Conservation (phyloP, 2,113 vertebrate genomes). For the Pampusana beccarii region DNA sequence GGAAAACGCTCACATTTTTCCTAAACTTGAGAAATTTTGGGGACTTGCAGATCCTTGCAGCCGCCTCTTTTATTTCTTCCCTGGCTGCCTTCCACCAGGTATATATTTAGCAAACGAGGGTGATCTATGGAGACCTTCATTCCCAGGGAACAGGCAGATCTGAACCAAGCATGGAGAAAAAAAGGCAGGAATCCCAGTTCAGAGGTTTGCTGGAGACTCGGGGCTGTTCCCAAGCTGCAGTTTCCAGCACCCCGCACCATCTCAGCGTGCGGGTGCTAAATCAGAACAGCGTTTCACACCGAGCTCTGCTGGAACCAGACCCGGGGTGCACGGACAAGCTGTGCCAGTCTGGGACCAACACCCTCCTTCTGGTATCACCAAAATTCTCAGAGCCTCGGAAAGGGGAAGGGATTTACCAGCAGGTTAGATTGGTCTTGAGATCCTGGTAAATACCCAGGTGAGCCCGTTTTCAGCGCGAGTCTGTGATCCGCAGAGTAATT, state of each 20-base stretch:
- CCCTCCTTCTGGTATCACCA: not conserved
- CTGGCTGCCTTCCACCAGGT: not conserved
- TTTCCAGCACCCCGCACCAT: not conserved
- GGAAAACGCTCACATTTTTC: not conserved
- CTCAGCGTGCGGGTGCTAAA: not conserved
- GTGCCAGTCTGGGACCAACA: not conserved
- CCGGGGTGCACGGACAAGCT: accelerated
- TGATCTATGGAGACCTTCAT: not conserved
- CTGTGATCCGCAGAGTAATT: not conserved
- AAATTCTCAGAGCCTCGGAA: not conserved
- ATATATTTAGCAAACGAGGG: not conserved
- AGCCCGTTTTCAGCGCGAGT: not conserved
- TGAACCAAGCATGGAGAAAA: not conserved
- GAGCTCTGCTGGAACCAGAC: not conserved
- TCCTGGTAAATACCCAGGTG: not conserved
- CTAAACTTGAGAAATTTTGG: accelerated
- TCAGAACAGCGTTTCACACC: not conserved
- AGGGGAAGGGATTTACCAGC: not conserved
- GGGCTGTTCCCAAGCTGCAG: not conserved
- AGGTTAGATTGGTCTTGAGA: not conserved
- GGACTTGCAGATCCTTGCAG: not conserved
- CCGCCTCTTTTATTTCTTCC: not conserved
- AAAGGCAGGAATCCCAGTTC: not conserved
- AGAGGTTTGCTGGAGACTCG: not conserved
- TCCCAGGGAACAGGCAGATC: not conserved